These are phyloP conservation scores for Micromys minutus DNA, from an alignment of 2,113 vertebrate genomes.

Conservation along the genomic window DNA sequence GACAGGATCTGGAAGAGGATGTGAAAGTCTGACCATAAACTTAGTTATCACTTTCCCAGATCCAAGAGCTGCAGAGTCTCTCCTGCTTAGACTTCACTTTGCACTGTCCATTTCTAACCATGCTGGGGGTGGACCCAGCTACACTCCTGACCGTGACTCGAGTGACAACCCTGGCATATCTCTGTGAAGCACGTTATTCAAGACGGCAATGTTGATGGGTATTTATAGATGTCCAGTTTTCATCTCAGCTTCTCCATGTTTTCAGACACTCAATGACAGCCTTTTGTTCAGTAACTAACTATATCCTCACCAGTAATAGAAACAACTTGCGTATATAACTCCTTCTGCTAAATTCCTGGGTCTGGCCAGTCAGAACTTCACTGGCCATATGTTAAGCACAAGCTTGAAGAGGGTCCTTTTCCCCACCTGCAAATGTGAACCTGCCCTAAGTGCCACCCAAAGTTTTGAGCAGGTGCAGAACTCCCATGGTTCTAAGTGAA, in stretches of 20 bases:
- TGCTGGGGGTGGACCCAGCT: neutral
- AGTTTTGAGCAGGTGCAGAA: slow-evolving; percentile 35
- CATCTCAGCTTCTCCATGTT: slow-evolving; percentile 13
- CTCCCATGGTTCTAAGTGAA: neutral
- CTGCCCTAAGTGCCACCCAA: neutral
- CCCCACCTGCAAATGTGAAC: neutral
- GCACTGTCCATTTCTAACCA: neutral
- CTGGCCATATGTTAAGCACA: neutral
- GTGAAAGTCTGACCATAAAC: neutral
- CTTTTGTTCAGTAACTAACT: neutral
- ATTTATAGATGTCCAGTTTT: neutral
- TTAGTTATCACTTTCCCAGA: neutral
- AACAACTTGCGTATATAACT: neutral
- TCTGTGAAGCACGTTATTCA: neutral
- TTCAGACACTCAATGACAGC: neutral
- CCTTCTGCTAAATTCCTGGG: neutral
- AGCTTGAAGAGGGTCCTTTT: neutral
- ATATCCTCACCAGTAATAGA: slow-evolving; percentile 8
- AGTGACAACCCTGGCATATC: neutral
- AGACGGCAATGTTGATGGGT: neutral
- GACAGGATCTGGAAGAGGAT: neutral
- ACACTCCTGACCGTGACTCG: neutral
- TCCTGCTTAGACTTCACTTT: neutral
- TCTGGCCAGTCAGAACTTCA: neutral
- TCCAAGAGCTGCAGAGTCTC: neutral